These are phyloP conservation scores for Calephelis perditalis DNA, from an alignment of 2,888 invertebrate species.

Conservation along the genomic window DNA sequence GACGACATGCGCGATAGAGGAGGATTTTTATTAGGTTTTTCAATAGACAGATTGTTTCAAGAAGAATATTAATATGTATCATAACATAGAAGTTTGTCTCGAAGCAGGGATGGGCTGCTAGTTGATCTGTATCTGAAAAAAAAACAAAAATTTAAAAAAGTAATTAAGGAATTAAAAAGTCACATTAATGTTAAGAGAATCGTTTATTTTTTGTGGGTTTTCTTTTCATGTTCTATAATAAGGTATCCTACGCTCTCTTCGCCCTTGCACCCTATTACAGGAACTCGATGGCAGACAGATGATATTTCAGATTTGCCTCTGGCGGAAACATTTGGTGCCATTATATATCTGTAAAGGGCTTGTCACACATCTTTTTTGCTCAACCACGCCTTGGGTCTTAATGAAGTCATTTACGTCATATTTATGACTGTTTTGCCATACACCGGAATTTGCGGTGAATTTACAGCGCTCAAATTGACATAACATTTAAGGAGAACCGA, in stretches of 20 bases:
- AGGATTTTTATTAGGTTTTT: too few relatives aligned
- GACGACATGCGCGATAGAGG: too few relatives aligned
- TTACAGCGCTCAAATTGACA: slow-evolving; percentile 71
- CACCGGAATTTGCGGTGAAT: slow-evolving; percentile 67
- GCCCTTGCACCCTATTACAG: slow-evolving; percentile 41
- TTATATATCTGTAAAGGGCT: slow-evolving; percentile 70
- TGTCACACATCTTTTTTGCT: slow-evolving; percentile 64
- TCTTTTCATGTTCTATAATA: too few relatives aligned
- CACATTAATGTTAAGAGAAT: too few relatives aligned
- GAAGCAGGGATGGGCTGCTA: too few relatives aligned
- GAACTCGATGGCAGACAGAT: slow-evolving; percentile 52
- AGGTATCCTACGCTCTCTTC: slow-evolving; percentile 30
- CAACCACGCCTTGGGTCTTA: slow-evolving; percentile 62
- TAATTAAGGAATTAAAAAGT: too few relatives aligned
- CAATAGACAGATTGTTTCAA: too few relatives aligned
- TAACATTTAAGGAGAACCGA: slow-evolving; percentile 52
- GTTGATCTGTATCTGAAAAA: too few relatives aligned
- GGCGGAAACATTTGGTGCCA: slow-evolving; percentile 63
- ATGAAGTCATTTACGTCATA: slow-evolving; percentile 75
- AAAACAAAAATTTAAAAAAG: too few relatives aligned
- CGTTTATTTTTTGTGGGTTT: too few relatives aligned
- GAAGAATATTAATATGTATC: too few relatives aligned
- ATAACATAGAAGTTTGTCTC: too few relatives aligned
- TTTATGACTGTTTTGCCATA: slow-evolving; percentile 73
- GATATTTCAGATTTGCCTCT: slow-evolving; percentile 58